phyloP scores from a whole-genome alignment of 2,797 vertebrate species.

The Sternotherus odoratus region DNA sequence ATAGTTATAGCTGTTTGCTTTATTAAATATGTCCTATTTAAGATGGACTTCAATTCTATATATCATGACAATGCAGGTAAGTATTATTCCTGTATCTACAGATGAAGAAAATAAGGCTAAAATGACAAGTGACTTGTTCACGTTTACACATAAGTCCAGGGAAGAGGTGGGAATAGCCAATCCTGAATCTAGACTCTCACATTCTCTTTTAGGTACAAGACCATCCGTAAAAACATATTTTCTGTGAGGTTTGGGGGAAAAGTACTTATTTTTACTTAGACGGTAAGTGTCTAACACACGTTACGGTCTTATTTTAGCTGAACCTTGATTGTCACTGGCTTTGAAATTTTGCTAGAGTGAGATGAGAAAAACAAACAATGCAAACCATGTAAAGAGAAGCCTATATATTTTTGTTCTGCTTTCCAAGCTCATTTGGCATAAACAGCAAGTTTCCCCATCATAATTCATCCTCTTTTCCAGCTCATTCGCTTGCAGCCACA shows the following conservation, averaged over 20 bases:
- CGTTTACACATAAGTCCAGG: rapidly evolving
- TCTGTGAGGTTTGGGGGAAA: neutral
- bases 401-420: rapidly evolving
- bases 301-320: neutral
- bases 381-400: neutral
- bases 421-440: slow-evolving; percentile 50
- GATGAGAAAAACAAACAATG: neutral
- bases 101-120: neutral
- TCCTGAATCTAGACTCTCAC: neutral
- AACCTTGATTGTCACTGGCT: slow-evolving; percentile 17
- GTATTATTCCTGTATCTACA: rapidly evolving
- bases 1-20: neutral
- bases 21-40: neutral
- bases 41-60: rapidly evolving
- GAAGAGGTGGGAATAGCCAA: neutral
- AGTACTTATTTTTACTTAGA: neutral
- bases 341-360: neutral
- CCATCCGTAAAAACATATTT: neutral
- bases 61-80: rapidly evolving
- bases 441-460: slow-evolving; percentile 30
- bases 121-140: neutral
- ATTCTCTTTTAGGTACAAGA: neutral
- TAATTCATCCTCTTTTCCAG: slow-evolving; percentile 35
- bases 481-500: slow-evolving; percentile 39
- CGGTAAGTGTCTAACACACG: neutral